Base-by-base conservation (phyloP, 2,797 vertebrate species). In the Hydrolagus colliei region DNA sequence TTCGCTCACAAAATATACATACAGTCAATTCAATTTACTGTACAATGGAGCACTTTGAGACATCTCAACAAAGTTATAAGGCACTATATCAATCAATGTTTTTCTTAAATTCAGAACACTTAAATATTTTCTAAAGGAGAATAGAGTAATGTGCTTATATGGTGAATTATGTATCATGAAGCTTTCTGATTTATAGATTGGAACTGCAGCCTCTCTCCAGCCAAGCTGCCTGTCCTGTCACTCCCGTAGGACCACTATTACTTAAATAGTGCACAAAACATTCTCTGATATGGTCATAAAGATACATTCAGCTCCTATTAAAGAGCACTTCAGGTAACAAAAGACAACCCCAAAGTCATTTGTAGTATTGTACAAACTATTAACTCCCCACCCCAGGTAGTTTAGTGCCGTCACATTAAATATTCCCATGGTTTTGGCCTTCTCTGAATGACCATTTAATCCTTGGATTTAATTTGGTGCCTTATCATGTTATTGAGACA, bases 341-440 rank as follows among this genome's bases (percentile, higher is more conserved):
- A 76, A 76, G 41, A 41, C 74, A 76, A 76, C 59, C 74, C 74
- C 41, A 76, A 10, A n/a, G 35, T 16, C 41, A 76, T 76, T 76
- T 76, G 41, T 52, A 52, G 8, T 76, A 18, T 18, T 4, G 59
- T 76, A 76, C 59, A 9, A 52, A 18, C 16, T 18, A 76, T 35
- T 76, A 35, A 9, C 74, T 20, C 7, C 41, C 59, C 20, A 41
- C 7, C 41, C 59, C 11, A 76, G 41, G 18, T 11, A 35, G 16
- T 76, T 76, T 20, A 16, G 41, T 59, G 41, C 41, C 52, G 41
- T 52, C 59, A 76, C 74, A 76, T 59, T 76, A 59, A 35, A 59
- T 8, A 6, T 20, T 76, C 35, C 74, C 35, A 59, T 27, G 27
- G 27, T 27, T 27, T 27, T 27, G 27, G 27, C 27, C 27, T 52